phyloP scores from a whole-genome alignment of 2,888 invertebrate species.

The Meiosimyza decipiens region DNA sequence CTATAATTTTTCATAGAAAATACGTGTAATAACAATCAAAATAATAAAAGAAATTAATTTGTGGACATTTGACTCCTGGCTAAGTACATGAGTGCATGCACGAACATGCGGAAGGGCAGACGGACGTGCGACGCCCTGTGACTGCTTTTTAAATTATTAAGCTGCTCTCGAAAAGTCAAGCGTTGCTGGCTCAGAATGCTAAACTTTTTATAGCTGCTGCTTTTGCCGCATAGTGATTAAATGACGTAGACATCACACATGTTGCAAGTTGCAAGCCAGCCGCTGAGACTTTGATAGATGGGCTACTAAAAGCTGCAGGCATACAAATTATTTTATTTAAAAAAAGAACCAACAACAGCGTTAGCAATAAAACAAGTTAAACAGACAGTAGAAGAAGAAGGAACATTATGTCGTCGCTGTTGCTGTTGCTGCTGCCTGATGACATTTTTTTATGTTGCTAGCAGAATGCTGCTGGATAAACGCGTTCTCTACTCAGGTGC shows the following conservation, averaged over 20 bases:
- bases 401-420: constrained; percentile 15
- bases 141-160: constrained; percentile 5
- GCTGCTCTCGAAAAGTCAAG: not conserved
- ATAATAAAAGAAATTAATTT: constrained; percentile 27
- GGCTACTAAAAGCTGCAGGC: constrained; percentile 40
- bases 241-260: constrained; percentile 3
- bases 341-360: not conserved
- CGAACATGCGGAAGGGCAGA: not conserved
- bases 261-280: constrained; percentile 21
- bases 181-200: not conserved
- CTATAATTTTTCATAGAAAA: no score
- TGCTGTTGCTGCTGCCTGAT: not conserved
- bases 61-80: constrained; percentile 23
- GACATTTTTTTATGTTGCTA: no score
- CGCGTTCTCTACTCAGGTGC: constrained; percentile 6
- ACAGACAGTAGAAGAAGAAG: not conserved
- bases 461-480: no score
- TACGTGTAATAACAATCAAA: constrained; percentile 10
- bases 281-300: constrained; percentile 41
- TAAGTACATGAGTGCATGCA: not conserved
- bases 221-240: not conserved
- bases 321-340: constrained; percentile 41
- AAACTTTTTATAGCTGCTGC: no score
- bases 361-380: not conserved
- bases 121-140: not conserved